Evolutionary conservation across 92 coral and sea anemone genomes (phyloP).

Genomic region (Nematostella vectensis): DNA sequence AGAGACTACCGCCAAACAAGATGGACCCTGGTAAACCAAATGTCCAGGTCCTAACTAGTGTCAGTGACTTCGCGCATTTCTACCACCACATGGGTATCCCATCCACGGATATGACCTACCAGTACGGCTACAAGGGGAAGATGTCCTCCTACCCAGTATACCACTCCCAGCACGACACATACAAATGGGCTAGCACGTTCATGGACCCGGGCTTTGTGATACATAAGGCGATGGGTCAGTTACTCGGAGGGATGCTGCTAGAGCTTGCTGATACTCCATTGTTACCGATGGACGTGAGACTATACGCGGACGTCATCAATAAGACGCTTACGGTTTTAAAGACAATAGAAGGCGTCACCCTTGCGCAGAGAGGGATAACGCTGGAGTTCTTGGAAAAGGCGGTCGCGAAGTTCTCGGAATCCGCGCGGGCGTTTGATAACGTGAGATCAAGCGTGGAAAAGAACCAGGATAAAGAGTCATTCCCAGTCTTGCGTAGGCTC

Average conservation of each 20-base stretch:
- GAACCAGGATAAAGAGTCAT: slow-evolving; percentile 1
- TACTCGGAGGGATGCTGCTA: slow-evolving; percentile 37
- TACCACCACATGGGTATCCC: slow-evolving; percentile 59
- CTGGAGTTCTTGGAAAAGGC: slow-evolving; percentile 35
- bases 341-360: slow-evolving; percentile 7
- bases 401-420: slow-evolving; percentile 30
- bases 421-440: slow-evolving; percentile 30
- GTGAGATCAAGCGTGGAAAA: slow-evolving; percentile 9
- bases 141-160: slow-evolving; percentile 45
- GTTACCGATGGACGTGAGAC: slow-evolving; percentile 51
- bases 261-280: slow-evolving; percentile 36
- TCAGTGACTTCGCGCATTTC: slow-evolving; percentile 63
- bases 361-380: slow-evolving; percentile 18
- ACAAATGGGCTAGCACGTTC: slow-evolving; percentile 51
- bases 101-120: slow-evolving; percentile 63
- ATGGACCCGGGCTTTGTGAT: slow-evolving; percentile 62
- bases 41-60: slow-evolving; percentile 31
- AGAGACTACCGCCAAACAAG: slow-evolving; percentile 39
- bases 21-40: slow-evolving; percentile 21
- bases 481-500: slow-evolving; percentile 28
- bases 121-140: neutral
- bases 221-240: slow-evolving; percentile 53
- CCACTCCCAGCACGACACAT: slow-evolving; percentile 60
- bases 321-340: slow-evolving; percentile 5
- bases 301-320: slow-evolving; percentile 27